Evolutionary conservation across 2,888 invertebrate genomes (phyloP).

Genomic region (Leptopilina drosophilae): DNA sequence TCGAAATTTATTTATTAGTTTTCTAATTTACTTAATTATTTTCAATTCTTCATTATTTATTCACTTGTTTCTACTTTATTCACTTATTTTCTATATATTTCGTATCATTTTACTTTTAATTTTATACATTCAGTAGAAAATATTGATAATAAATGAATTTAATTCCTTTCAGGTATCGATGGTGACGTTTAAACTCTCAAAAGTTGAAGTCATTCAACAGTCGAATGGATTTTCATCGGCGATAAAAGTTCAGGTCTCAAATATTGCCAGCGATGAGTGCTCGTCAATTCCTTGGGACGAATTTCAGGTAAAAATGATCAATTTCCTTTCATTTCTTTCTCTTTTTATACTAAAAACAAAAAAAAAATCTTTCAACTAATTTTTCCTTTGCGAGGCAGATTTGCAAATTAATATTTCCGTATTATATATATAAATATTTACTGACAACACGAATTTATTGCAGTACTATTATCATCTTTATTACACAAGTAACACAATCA

Average conservation of each 20-base stretch:
- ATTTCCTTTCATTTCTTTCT: conserved; percentile 20
- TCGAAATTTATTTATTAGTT: no score
- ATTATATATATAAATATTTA: background rate
- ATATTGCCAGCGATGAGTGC: conserved; percentile 89
- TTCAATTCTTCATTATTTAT: no score
- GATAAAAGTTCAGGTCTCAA: conserved; percentile 84
- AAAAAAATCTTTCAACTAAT: conserved; percentile 2
- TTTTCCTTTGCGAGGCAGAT: background rate
- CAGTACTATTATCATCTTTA: no score
- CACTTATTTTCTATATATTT: no score
- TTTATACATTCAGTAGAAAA: no score
- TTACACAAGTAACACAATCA: no score
- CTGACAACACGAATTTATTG: no score
- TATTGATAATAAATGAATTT: background rate
- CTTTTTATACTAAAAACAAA: background rate
- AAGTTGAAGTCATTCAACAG: conserved; percentile 86
- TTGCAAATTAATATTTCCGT: background rate
- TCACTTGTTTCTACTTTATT: no score
- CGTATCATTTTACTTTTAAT: no score
- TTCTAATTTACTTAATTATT: no score
- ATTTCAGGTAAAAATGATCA: conserved; percentile 85
- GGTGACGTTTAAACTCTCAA: conserved; percentile 84
- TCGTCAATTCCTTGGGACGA: conserved; percentile 95
- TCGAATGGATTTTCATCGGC: conserved; percentile 83
- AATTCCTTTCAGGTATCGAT: conserved; percentile 76